These are phyloP conservation scores for Stenopsyche tienmushanensis DNA, from an alignment of 1,140 invertebrate species.

Conservation along the genomic window DNA sequence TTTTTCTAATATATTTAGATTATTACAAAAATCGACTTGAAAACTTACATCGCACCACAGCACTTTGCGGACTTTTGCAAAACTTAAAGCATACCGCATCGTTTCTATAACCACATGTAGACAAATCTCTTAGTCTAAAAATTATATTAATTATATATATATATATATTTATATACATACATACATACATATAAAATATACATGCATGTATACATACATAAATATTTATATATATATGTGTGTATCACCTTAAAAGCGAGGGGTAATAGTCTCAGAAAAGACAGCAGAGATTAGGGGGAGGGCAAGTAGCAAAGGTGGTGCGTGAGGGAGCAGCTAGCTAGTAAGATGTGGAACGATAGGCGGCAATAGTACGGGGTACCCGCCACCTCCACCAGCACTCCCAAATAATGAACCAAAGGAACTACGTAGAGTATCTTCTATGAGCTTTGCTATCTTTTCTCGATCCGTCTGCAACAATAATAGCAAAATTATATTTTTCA, in stretches of 20 bases:
- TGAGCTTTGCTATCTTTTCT: slow-evolving; percentile 70
- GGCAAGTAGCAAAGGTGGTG: slow-evolving; percentile 24
- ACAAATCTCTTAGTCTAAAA: slow-evolving; percentile 36
- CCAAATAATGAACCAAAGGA: slow-evolving; percentile 48
- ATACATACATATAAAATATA: neutral
- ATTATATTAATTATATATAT: slow-evolving; percentile 36
- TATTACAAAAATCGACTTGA: slow-evolving; percentile 38
- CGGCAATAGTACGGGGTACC: slow-evolving; percentile 12
- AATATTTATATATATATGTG: slow-evolving; percentile 2
- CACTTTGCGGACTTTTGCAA: slow-evolving; percentile 28
- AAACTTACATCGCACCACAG: slow-evolving; percentile 28
- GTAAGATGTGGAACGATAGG: slow-evolving; percentile 25
- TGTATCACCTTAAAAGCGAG: slow-evolving; percentile 42
- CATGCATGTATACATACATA: neutral
- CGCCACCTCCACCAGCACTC: slow-evolving; percentile 16
- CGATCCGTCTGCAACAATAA: slow-evolving; percentile 60
- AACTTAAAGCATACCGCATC: slow-evolving; percentile 33
- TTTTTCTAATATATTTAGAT: slow-evolving; percentile 39
- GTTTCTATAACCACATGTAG: slow-evolving; percentile 33
- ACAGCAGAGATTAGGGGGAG: slow-evolving; percentile 29
- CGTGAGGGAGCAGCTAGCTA: slow-evolving; percentile 43
- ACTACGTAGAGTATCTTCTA: slow-evolving; percentile 68
- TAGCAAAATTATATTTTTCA: too few species aligned
- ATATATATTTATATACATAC: slow-evolving; percentile 8
- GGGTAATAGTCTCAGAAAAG: slow-evolving; percentile 36